Percentiles rank a stretch among this genome's conserved stretches.
Conservation (phyloP, 2,797 vertebrate genomes). For the Parambassis ranga region DNA sequence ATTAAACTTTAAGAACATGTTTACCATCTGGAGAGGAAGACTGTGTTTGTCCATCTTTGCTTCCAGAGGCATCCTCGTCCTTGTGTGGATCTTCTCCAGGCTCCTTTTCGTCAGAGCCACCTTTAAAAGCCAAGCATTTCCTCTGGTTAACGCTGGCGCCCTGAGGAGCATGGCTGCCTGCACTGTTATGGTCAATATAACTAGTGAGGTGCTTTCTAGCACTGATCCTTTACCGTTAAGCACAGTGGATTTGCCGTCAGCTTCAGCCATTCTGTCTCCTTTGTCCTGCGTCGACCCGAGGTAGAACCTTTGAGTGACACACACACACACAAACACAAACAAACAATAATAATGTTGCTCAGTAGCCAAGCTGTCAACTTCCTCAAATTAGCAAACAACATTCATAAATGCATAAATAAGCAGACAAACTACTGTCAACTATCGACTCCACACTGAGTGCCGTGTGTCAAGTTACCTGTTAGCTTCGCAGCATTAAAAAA, state of each 20-base stretch:
- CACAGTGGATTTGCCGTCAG: conserved; percentile 65
- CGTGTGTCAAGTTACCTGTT: conserved; percentile 22
- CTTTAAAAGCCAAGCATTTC: conserved; percentile 39
- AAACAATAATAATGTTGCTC: neutral
- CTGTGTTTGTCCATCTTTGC: conserved; percentile 60
- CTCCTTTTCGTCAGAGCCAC: conserved; percentile 72
- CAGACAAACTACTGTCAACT: neutral
- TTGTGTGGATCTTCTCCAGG: conserved; percentile 61
- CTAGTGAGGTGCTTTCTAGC: neutral
- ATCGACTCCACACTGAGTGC: neutral
- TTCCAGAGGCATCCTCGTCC: conserved; percentile 60
- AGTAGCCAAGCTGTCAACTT: neutral
- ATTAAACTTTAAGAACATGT: neutral
- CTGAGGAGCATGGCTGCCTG: neutral
- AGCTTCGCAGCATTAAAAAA: conserved; percentile 18
- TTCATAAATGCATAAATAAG: too few species aligned
- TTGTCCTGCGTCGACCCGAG: conserved; percentile 60
- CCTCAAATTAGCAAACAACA: too few species aligned
- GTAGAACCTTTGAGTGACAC: conserved; percentile 52
- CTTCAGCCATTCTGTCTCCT: conserved; percentile 74
- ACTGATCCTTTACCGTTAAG: conserved; percentile 69
- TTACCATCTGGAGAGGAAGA: conserved; percentile 65
- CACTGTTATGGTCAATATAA: neutral
- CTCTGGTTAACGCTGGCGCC: neutral
- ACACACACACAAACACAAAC: conserved; percentile 4